A percentile compares a stretch with the other conserved stretches of the same genome.
These are phyloP conservation scores for Hymenochirus boettgeri DNA, from an alignment of 2,113 vertebrate species.

Conservation along the genomic window DNA sequence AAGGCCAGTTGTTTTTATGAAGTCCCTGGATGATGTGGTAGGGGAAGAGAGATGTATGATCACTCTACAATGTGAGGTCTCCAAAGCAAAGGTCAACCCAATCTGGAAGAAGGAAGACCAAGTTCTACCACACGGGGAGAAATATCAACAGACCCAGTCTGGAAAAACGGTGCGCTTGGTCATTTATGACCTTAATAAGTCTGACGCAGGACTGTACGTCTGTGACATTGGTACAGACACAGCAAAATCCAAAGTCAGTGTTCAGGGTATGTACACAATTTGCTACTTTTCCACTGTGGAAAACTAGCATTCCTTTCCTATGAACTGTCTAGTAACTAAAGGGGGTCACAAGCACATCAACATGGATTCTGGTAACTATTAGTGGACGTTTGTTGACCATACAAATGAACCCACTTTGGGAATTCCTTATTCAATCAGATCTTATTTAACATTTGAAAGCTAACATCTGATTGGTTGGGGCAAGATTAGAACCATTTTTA, in stretches of 20 bases:
- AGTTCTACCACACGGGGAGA: conserved; percentile 70
- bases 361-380: too few relatives aligned
- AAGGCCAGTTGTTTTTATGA: conserved; percentile 84
- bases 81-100: conserved; percentile 78
- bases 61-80: conserved; percentile 82
- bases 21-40: conserved; percentile 77
- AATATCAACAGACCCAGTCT: conserved; percentile 78
- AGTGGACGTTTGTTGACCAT: too few relatives aligned
- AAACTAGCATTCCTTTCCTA: too few relatives aligned
- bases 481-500: too few relatives aligned
- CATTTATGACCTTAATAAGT: conserved; percentile 72
- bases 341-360: too few relatives aligned
- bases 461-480: too few relatives aligned
- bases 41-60: conserved; percentile 78
- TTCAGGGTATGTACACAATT: conserved; percentile 81
- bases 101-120: conserved; percentile 82
- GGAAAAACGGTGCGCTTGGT: conserved; percentile 77
- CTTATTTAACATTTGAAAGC: too few relatives aligned
- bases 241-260: conserved; percentile 75
- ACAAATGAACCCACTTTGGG: too few relatives aligned
- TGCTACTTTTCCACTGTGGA: too few relatives aligned
- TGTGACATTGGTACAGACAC: conserved; percentile 82
- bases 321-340: too few relatives aligned
- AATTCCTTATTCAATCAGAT: too few relatives aligned
- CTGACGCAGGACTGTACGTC: conserved; percentile 80